Evolutionary conservation across 1,140 invertebrate species (phyloP), one percentile per base, ranked within the genome.

Genomic region (Drosophila rhopaloa): DNA sequence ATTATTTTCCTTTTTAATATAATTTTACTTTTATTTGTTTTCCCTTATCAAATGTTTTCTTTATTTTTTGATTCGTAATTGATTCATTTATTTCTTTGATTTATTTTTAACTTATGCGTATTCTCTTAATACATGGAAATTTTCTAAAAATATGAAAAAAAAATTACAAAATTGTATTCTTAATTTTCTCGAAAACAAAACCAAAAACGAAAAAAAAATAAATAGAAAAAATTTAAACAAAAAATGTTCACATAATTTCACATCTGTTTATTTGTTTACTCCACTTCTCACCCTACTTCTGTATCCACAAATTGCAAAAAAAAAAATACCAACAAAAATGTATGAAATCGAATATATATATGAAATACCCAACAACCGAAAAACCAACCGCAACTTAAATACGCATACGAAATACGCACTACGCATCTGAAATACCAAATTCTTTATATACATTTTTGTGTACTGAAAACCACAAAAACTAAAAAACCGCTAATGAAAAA

Each of bases 251-350:
- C 85, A 89, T 86, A 89, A 91, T 91, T 91, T 91, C 88, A 91
- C 89, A 89, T 91, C 76, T 91, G 89, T 91, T 91, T 91, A 91
- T 89, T 91, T 90, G 83, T 91, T 91, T 91, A 90, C 88, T 91
- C 90, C 89, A 91, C 89, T 91, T 89, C 85, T 91, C 89, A 91
- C 89, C 84, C 78, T 89, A 79, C 88, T 89, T 91, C 88, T 82
- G 79, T 82, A 88, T 79, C 88, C 81, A 90, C 70, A 81, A 81
- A 89, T 89, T 89, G 80, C 84, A 89, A 88, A 79, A 88, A 79
- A 71, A 79, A 65, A 73, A 72, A 62, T 60, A 81, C 13, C 40
- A 67, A 72, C 67, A 66, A 81, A 67, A 68, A 79, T 65, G 72
- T 60, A 51, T 58, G 24, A 62, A 80, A 67, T 44, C 53, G 67